Evolutionary conservation across 2,888 invertebrate genomes (phyloP), one percentile per base, ranked within the genome.

Genomic region (Epinotia nisella): DNA sequence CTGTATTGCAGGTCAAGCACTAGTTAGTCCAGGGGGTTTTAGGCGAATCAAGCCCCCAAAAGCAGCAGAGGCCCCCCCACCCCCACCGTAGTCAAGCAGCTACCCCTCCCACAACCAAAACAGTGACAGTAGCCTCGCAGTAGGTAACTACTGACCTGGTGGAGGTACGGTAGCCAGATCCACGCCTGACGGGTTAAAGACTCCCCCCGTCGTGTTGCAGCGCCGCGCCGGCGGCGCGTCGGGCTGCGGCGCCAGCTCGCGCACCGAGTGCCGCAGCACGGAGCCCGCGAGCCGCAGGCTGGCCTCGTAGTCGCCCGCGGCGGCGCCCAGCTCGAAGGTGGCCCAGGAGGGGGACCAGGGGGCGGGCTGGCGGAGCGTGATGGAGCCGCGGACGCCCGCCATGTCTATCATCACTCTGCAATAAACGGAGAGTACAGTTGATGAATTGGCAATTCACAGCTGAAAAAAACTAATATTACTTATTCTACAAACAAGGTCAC

Each of bases 271-370:
- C 75, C 95, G 95, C 1, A 95, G 94, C 75, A 97, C 95, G 78
- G 96, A 96, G 67, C 96, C 95, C 29, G 96, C 96, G 82, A 96
- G 97, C 45, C 96, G 95, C 2, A 96, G 92, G 82, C 96, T 95
- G 0, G 96, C 95, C 87, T 96, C 96, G 71, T 96, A 92, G 78
- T 96, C 95, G 61, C 95, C 94, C 79, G 95, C 94, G 0, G 96
- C 91, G 0, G 97, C 94, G 0, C 94, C 94, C 39, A 97, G 86
- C 53, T 96, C 95, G 80, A 98, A 96, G 83, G 95, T 96, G 0
- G 96, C 91, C 93, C 96, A 96, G 0, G 98, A 98, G 0, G 97
- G 97, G 87, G 98, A 97, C 85, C 97, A 98, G 29, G 96, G 96
- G 0, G 97, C 97, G 45, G 96, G 95, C 87, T 98, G 98, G 0